A percentile compares a stretch with the other conserved stretches of the same genome.
Evolutionary conservation across 2,797 vertebrate species (phyloP).

Genomic region (Tokudaia tokunoshimensis): DNA sequence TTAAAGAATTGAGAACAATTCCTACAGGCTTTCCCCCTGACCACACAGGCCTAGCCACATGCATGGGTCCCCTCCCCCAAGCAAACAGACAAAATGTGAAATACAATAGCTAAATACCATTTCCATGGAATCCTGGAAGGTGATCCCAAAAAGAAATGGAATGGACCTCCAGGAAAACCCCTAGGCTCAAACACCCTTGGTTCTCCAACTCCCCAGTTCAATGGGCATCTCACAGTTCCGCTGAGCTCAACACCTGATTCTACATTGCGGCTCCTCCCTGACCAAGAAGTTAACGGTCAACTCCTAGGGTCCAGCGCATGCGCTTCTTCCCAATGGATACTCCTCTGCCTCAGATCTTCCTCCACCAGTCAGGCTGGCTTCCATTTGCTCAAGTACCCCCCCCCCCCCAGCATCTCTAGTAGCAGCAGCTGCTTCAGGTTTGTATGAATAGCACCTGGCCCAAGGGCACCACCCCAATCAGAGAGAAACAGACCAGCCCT

Average conservation of each 20-base stretch:
- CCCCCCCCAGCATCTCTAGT: neutral
- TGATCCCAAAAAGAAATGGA: neutral
- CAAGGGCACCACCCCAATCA: neutral
- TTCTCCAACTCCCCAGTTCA: neutral
- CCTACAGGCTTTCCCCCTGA: neutral
- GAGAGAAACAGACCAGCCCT: neutral
- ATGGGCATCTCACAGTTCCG: neutral
- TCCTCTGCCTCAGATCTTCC: neutral
- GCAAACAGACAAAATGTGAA: neutral
- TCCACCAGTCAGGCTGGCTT: neutral
- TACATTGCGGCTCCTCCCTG: fast-evolving
- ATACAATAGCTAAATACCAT: neutral
- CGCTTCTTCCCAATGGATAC: neutral
- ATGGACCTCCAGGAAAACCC: neutral
- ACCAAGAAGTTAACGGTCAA: neutral
- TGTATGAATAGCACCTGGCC: neutral
- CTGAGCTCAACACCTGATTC: no score
- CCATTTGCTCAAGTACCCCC: neutral
- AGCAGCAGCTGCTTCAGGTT: neutral
- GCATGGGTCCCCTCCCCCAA: no score
- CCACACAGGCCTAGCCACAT: neutral
- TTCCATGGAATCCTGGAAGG: neutral
- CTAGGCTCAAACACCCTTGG: neutral
- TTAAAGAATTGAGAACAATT: neutral
- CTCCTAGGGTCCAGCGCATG: neutral